phyloP scores from a whole-genome alignment of 2,113 vertebrate species.

The Brachypteracias leptosomus region DNA sequence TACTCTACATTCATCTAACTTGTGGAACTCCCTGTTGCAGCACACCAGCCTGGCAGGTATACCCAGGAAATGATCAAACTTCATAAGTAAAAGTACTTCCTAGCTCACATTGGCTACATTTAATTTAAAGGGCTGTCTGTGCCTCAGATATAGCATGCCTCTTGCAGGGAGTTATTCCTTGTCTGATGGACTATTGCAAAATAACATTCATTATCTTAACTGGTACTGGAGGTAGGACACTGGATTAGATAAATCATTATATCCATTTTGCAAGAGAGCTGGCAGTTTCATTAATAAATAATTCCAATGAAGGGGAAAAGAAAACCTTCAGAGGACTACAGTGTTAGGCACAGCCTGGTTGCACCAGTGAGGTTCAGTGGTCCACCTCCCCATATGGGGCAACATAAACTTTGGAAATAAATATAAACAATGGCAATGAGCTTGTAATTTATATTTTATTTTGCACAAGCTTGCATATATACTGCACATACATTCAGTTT shows the following conservation, averaged over 20 bases:
- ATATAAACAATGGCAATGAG: slow-evolving; percentile 78
- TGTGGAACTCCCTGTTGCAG: background rate
- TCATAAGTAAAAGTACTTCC: background rate
- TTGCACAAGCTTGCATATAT: slow-evolving; percentile 99
- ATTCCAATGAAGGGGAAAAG: background rate
- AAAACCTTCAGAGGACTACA: background rate
- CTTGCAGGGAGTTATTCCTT: slow-evolving; percentile 25
- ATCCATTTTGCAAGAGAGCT: slow-evolving; percentile 51
- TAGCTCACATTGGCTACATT: background rate
- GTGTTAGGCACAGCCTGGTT: background rate
- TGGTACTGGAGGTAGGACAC: slow-evolving; percentile 15
- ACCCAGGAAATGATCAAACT: background rate
- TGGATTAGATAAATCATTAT: slow-evolving; percentile 29
- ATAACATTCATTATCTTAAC: slow-evolving; percentile 60
- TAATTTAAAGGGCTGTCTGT: background rate
- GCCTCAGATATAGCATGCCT: background rate
- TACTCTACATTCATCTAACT: background rate
- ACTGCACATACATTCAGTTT: slow-evolving; percentile 99
- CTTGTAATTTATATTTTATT: slow-evolving; percentile 96
- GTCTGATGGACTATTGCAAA: slow-evolving; percentile 46
- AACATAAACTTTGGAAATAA: slow-evolving; percentile 37
- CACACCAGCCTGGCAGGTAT: background rate
- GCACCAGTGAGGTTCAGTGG: background rate
- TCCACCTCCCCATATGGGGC: background rate
- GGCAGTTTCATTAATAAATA: slow-evolving; percentile 34